Percentiles rank a stretch among this genome's conserved stretches.
phyloP scores from a whole-genome alignment of 2,888 invertebrate species.

The Cheilosia variabilis region DNA sequence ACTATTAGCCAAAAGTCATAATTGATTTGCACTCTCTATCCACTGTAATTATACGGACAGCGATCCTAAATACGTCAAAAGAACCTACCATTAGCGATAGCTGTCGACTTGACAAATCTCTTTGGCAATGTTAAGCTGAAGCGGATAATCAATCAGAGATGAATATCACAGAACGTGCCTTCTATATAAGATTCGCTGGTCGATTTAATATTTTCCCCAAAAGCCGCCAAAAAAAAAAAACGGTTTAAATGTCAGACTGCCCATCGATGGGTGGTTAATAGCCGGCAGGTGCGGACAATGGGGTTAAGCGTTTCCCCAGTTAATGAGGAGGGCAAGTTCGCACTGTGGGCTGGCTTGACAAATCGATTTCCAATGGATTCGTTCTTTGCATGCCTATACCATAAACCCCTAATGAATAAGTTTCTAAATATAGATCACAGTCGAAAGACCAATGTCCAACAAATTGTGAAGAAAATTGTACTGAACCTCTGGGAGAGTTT shows the following conservation, averaged over 20 bases:
- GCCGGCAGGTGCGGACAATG: slow-evolving; percentile 28
- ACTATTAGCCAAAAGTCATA: slow-evolving; percentile 29
- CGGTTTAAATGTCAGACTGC: not conserved
- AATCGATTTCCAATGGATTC: slow-evolving; percentile 37
- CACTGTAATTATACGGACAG: slow-evolving; percentile 38
- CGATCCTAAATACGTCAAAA: slow-evolving; percentile 29
- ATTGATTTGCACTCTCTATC: slow-evolving; percentile 28
- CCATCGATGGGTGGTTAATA: slow-evolving; percentile 17
- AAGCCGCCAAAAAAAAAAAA: slow-evolving; percentile 5
- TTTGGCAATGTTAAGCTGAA: slow-evolving; percentile 3
- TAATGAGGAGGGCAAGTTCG: slow-evolving; percentile 9
- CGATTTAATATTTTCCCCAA: not conserved
- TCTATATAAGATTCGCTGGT: slow-evolving; percentile 13
- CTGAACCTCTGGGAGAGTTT: slow-evolving; percentile 1
- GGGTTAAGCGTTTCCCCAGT: slow-evolving; percentile 29
- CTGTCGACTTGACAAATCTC: slow-evolving; percentile 25
- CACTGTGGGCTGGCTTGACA: slow-evolving; percentile 41
- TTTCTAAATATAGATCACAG: not conserved
- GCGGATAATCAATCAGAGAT: slow-evolving; percentile 12
- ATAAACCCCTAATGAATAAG: slow-evolving; percentile 33
- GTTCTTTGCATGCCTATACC: slow-evolving; percentile 16
- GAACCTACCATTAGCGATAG: not conserved
- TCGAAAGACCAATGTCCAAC: not conserved
- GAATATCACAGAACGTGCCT: slow-evolving; percentile 3
- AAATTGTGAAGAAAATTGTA: not conserved